phyloP scores from a whole-genome alignment of 2,888 invertebrate species.

The Aleiodes leptofemur region DNA sequence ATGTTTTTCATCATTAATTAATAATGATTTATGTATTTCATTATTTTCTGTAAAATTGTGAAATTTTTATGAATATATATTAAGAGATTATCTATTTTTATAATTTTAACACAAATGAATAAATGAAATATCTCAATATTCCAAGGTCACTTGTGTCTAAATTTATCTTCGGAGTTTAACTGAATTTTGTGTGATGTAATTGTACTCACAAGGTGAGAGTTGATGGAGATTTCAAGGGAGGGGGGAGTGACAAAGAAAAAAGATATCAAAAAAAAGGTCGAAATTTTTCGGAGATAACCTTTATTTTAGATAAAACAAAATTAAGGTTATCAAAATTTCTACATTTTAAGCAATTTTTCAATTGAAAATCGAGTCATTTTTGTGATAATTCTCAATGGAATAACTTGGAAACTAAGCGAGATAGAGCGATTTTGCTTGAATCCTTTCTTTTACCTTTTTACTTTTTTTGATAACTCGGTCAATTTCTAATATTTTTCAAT shows the following conservation, averaged over 20 bases:
- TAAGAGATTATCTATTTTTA: slow-evolving; percentile 15
- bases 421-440: too few relatives aligned
- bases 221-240: not conserved
- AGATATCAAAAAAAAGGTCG: not conserved
- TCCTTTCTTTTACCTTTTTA: too few relatives aligned
- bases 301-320: too few relatives aligned
- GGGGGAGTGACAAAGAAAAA: not conserved
- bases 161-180: not conserved
- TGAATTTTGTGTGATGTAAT: not conserved
- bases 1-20: too few relatives aligned
- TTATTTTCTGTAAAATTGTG: slow-evolving; percentile 6
- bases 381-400: too few relatives aligned
- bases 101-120: slow-evolving; percentile 23
- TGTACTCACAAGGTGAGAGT: not conserved
- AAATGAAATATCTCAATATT: not conserved
- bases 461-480: too few relatives aligned
- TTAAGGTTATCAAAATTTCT: too few relatives aligned
- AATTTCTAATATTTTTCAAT: too few relatives aligned
- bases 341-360: too few relatives aligned
- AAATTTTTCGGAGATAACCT: not conserved
- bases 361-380: too few relatives aligned
- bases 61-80: slow-evolving; percentile 9
- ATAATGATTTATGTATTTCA: too few relatives aligned
- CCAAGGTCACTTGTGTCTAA: slow-evolving; percentile 4
- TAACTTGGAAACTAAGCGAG: too few relatives aligned